Percentiles rank a stretch among this genome's conserved stretches.
These are phyloP conservation scores for Hirtodrosophila confusa DNA, from an alignment of 2,888 invertebrate species.

Conservation along the genomic window DNA sequence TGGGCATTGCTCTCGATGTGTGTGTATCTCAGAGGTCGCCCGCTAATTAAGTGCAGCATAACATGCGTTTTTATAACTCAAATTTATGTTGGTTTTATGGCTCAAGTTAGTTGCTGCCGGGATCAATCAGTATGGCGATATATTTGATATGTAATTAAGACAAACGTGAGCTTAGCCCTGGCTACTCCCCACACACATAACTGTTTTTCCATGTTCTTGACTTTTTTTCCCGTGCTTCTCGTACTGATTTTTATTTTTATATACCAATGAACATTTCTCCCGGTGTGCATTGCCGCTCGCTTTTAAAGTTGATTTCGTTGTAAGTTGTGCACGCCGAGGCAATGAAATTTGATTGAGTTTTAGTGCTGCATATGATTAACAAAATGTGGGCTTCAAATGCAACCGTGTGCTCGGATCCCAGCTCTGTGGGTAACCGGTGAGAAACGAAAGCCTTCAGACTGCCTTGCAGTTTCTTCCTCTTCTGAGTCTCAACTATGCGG, in stretches of 20 bases:
- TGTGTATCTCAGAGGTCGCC: constrained; percentile 46
- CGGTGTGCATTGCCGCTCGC: constrained; percentile 34
- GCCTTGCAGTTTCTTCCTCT: constrained; percentile 16
- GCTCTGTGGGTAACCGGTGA: constrained; percentile 21
- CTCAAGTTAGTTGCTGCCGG: constrained; percentile 48
- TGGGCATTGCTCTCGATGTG: constrained; percentile 27
- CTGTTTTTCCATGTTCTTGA: constrained; percentile 32
- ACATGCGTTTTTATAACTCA: constrained; percentile 79
- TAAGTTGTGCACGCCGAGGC: constrained; percentile 45
- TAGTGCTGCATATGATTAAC: constrained; percentile 74
- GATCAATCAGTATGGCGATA: constrained; percentile 73
- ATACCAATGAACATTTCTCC: constrained; percentile 38
- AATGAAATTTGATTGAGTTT: constrained; percentile 73
- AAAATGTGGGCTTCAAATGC: constrained; percentile 41
- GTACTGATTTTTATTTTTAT: constrained; percentile 38
- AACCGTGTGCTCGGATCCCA: constrained; percentile 11
- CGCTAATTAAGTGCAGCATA: constrained; percentile 77
- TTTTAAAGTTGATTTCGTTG: constrained; percentile 54
- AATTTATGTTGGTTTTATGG: constrained; percentile 77
- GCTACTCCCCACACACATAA: constrained; percentile 32
- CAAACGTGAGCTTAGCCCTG: constrained; percentile 52
- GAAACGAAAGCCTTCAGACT: constrained; percentile 32
- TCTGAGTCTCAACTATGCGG: neutral
- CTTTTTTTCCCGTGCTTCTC: neutral
- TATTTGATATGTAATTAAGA: constrained; percentile 80